Evolutionary conservation across 2,113 vertebrate species (phyloP), one percentile per base, ranked within the genome.

Genomic region (Nesogale talazaci): DNA sequence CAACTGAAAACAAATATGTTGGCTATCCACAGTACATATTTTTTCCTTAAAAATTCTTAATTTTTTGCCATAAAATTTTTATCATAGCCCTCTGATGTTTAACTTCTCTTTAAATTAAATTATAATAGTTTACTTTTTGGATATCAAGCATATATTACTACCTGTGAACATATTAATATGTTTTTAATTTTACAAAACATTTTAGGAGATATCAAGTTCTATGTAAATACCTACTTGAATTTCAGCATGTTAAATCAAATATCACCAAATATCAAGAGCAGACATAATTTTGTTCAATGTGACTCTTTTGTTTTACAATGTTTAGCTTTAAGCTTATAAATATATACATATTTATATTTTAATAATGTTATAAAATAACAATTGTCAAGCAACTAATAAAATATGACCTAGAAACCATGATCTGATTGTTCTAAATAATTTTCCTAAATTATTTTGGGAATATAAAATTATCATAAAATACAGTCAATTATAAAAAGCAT

Each of bases 1-100:
- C 83, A 95, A 94, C 8, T 72, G 94, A 97, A 97, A 93, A 82
- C 74, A 95, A 97, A 94, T 81, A 96, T 83, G 93, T 92, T 97
- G 96, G 86, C 96, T 95, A 96, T 96, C 88, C 91, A 95, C 94
- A 96, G 67, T 89, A 92, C 83, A 89, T 63, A 79, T 89, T 96
- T 92, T 95, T 93, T 96, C 94, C 92, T 94, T 93, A 87, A 92
- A 83, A 96, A 93, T 95, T 95, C 56, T 52, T 89, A 57, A 94
- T 94, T 2, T 3, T 93, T 3, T 94, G 96, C 94, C 93, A 7
- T 92, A 85, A 90, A 94, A 96, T 80, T 76, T 93, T 85, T 90
- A 78, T 88, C 36, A 87, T 3, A 83, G 36, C 81, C 72, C 19
- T 89, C 77, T 90, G 27, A 88, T 40, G 86, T 40, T 85, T 83